phyloP scores from a whole-genome alignment of 1,140 invertebrate genomes.

The Philaenus spumarius region DNA sequence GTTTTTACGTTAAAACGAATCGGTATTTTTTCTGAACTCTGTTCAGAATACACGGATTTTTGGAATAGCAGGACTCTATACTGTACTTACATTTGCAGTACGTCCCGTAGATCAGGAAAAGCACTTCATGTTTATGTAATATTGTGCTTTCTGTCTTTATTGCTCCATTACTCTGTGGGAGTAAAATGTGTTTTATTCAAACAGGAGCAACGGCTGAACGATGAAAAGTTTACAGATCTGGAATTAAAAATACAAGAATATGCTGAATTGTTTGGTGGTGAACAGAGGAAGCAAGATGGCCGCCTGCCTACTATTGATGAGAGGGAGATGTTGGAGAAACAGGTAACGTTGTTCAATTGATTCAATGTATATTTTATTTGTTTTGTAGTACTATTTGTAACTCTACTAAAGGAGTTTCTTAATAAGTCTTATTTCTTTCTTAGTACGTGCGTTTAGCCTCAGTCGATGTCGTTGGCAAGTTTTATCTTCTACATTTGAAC shows the following conservation, averaged over 20 bases:
- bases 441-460: too few relatives aligned
- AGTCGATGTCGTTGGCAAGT: too few relatives aligned
- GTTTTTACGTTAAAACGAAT: too few relatives aligned
- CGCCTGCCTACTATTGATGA: constrained; percentile 70
- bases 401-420: neutral
- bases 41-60: too few relatives aligned
- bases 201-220: constrained; percentile 61
- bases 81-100: too few relatives aligned
- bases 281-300: constrained; percentile 38
- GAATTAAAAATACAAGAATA: constrained; percentile 69
- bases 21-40: too few relatives aligned
- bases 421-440: constrained; percentile 9
- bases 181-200: constrained; percentile 8
- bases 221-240: constrained; percentile 68
- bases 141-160: too few relatives aligned
- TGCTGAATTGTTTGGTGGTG: constrained; percentile 60
- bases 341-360: constrained; percentile 43
- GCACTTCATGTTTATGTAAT: too few relatives aligned
- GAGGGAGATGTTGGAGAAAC: constrained; percentile 60
- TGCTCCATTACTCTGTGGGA: too few relatives aligned
- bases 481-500: too few relatives aligned
- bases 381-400: neutral
- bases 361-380: neutral
- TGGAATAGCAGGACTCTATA: too few relatives aligned
- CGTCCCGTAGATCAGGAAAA: too few relatives aligned